These are phyloP conservation scores for Stomorhina lunata DNA, from an alignment of 2,888 invertebrate species.

Conservation along the genomic window DNA sequence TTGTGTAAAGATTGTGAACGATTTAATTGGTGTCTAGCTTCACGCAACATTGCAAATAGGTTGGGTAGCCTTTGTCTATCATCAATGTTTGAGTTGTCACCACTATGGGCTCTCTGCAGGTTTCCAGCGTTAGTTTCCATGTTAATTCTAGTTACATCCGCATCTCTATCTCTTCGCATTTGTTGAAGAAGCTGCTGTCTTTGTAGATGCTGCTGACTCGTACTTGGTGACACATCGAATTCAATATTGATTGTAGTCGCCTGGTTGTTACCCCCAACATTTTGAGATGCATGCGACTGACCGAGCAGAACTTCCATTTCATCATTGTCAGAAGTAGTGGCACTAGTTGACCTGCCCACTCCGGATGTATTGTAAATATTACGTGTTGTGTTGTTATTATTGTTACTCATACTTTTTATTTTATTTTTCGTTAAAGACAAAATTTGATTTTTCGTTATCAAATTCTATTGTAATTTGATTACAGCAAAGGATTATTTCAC, in stretches of 20 bases:
- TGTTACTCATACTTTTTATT: slow-evolving; percentile 57
- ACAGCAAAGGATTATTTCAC: neutral
- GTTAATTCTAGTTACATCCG: slow-evolving; percentile 68
- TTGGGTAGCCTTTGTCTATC: slow-evolving; percentile 67
- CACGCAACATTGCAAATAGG: slow-evolving; percentile 69
- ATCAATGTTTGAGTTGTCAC: slow-evolving; percentile 31
- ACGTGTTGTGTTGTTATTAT: slow-evolving; percentile 44
- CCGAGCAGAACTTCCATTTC: slow-evolving; percentile 51
- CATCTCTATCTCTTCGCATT: slow-evolving; percentile 39
- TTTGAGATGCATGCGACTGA: slow-evolving; percentile 1
- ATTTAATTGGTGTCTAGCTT: slow-evolving; percentile 67
- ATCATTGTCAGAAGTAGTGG: neutral
- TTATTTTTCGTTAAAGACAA: neutral
- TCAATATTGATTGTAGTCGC: slow-evolving; percentile 68
- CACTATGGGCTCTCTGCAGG: neutral
- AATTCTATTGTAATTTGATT: neutral
- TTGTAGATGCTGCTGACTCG: slow-evolving; percentile 48
- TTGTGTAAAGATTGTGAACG: slow-evolving; percentile 62
- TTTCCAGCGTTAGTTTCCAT: slow-evolving; percentile 66
- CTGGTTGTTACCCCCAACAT: slow-evolving; percentile 2
- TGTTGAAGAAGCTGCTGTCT: slow-evolving; percentile 34
- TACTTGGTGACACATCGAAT: slow-evolving; percentile 67
- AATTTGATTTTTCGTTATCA: neutral
- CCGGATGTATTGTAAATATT: slow-evolving; percentile 44
- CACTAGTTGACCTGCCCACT: slow-evolving; percentile 2